These are phyloP conservation scores for Sphaerodactylus townsendi DNA, from an alignment of 2,113 vertebrate genomes.

Conservation along the genomic window DNA sequence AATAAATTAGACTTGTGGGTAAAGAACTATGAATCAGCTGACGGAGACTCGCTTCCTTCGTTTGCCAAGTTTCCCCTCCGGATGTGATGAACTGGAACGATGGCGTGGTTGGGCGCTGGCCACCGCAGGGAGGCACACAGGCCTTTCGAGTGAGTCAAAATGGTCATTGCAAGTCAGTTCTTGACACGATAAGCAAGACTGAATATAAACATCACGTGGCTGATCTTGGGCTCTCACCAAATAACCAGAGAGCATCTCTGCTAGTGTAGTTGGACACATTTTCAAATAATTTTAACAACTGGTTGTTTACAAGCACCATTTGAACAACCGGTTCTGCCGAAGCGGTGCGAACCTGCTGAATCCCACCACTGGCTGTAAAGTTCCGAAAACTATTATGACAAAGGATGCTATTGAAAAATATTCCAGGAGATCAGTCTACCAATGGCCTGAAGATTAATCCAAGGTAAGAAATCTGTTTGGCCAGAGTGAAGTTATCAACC, in stretches of 20 bases:
- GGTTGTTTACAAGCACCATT: no score
- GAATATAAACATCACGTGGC: not conserved
- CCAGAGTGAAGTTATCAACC: no score
- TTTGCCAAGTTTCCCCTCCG: not conserved
- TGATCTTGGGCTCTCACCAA: not conserved
- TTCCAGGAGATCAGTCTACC: no score
- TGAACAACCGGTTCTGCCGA: no score
- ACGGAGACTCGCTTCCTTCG: conserved; percentile 2
- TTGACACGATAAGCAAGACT: not conserved
- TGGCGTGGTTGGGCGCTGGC: no score
- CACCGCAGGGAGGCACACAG: not conserved
- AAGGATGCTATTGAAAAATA: no score
- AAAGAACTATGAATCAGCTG: not conserved
- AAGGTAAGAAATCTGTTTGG: no score
- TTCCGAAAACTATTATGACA: no score
- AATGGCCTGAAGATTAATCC: no score
- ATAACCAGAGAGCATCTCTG: not conserved
- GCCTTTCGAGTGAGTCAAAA: not conserved
- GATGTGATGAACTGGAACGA: not conserved
- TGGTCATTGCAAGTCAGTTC: not conserved
- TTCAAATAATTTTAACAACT: not conserved
- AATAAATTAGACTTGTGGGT: conserved; percentile 21
- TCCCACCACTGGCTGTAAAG: no score
- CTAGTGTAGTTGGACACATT: not conserved
- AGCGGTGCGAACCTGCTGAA: no score